Base-by-base conservation (phyloP, 2,888 invertebrate species). In the Lasiommata megera region DNA sequence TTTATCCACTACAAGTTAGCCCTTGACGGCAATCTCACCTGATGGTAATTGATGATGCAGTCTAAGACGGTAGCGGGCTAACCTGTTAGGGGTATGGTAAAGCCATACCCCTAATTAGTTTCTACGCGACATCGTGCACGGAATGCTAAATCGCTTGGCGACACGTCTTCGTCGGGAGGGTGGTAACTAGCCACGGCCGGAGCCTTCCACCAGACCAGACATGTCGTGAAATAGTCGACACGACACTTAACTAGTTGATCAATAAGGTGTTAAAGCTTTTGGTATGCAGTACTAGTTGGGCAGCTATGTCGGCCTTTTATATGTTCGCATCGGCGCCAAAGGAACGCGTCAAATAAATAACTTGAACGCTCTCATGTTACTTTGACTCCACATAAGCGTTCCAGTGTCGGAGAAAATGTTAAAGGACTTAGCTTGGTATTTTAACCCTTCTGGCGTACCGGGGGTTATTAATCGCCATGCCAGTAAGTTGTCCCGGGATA, bases 181-280 rank as follows among this genome's bases (percentile, higher is more conserved):
- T n/a, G n/a, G n/a, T n/a, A n/a, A n/a, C n/a, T n/a, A n/a, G n/a
- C n/a, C n/a, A n/a, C n/a, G n/a, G n/a, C n/a, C n/a, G n/a, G n/a
- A n/a, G n/a, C n/a, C n/a, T n/a, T n/a, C n/a, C n/a, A n/a, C n/a
- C n/a, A n/a, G n/a, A n/a, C n/a, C n/a, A n/a, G n/a, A n/a, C n/a
- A n/a, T n/a, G n/a, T n/a, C n/a, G 0, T 6, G 38, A 38, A 28
- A 31, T 17, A 6, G 14, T 40, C n/a, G 2, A 23, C 16, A 40
- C 17, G n/a, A 6, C 16, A 40, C 28, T 14, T 12, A 31, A 28
- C 8, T 5, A 23, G 16, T 56, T 43, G 54, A 62, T 61, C 59
- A 56, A 64, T 52, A 40, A 47, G 50, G 59, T 62, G 65, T 56
- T 59, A 58, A 31, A 60, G 43, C 53, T 47, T 34, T 41, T n/a